Base-by-base conservation (phyloP, 92 coral and sea anemone species). In the Epizoanthus stellaris region DNA sequence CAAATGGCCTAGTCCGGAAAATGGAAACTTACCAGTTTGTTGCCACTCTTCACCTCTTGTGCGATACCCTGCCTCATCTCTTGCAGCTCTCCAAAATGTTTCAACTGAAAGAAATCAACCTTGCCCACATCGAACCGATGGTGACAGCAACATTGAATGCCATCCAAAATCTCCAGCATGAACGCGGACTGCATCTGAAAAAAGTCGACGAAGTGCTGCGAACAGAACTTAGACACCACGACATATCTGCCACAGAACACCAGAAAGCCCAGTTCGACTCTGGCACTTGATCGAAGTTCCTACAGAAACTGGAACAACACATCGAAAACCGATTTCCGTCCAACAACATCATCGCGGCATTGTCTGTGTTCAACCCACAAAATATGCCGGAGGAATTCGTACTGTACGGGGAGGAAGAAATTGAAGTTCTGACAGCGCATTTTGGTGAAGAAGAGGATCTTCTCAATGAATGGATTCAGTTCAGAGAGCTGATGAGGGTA, bases 1-100 rank as follows among this genome's bases (percentile, higher is more conserved):
- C 90, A 20, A 19, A 60, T 68, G 84, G 87, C 40, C 75, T 75
- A 23, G 58, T 73, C 47, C 68, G 60, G 4, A 71, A 71, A 10
- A 82, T 87, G 70, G 62, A 67, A 59, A 87, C 60, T 16, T 87
- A 80, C 67, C 38, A 73, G 42, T 80, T 87, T 64, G 62, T 87
- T 38, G 87, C 87, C 15, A 87, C 82, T 15, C 64, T 87, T 14
- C 80, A 81, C 87, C 70, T 72, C 65, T 77, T 82, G 87, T 81
- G 77, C 23, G 77, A 81, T 81, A 34, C 82, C 9, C 65, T 87
- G 75, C 86, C 90, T 25, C 67, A 21, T 47, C 85, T 66, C 39
- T 63, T 43, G 45, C 85, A 47, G 74, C 73, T 81, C 45, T 45
- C 74, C 61, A 81, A 34, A 70, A 36, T 77, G 49, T 43, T 30